Evolutionary conservation across 2,113 vertebrate species (phyloP), one percentile per base, ranked within the genome.

Genomic region (Chionis minor): DNA sequence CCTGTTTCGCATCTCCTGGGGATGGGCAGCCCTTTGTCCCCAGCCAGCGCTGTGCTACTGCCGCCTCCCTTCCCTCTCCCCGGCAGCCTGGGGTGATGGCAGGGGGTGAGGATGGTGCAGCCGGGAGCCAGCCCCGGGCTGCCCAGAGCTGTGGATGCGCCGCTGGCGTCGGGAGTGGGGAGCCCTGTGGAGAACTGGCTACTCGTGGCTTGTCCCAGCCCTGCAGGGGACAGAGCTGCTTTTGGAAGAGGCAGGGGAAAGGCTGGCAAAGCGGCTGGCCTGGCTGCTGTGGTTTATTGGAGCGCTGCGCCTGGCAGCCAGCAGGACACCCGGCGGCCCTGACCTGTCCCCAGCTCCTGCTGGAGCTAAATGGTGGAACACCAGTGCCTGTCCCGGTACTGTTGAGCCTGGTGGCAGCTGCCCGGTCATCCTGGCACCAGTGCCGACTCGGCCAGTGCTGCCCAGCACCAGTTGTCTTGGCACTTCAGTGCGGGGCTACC

Each of bases 81-180:
- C 42, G 38, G 24, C 28, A 40, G 49, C 4, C 1, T 0, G 0
- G 1, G 30, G 44, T 16, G 27, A 10, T 15, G 11, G 56, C 3
- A 8, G 35, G 58, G 30, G 52, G 27, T 12, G 59, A 35, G 19
- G 44, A 12, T 24, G 70, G 28, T 42, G 52, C 77, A 58, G 62
- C 71, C 40, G 62, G 84, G 38, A 69, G 42, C 35, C 69, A 66
- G 51, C 56, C 22, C 16, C 1, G 0, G 14, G 14, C 77, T 40
- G 28, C 1, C 0, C 6, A 2, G 40, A 13, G 8, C 66, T 51
- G 18, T 3, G 2, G 38, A 12, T 14, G 8, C 0, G 0, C 69
- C 23, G n/a, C 63, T 3, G 1, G 24, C 51, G 44, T 27, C 0
- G 0, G 52, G 38, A 91, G 38, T 4, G 0, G 16, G 9, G 44